Conservation (phyloP, 2,113 vertebrate genomes). For the Gnathonemus echidnorhynchus region DNA sequence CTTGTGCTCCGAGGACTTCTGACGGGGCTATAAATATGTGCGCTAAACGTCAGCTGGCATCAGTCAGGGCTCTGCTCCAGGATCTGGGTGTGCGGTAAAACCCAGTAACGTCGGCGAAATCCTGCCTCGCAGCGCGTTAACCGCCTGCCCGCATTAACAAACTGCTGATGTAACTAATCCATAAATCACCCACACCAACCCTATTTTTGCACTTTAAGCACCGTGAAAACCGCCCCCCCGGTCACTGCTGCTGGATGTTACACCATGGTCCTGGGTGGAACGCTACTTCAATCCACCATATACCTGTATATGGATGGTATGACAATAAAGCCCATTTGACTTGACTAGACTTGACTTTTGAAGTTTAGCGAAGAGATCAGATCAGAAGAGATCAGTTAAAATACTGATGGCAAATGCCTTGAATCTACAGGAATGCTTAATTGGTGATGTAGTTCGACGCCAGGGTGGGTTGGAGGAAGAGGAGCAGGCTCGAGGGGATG, state of each 20-base stretch:
- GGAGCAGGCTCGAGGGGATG: too few species aligned
- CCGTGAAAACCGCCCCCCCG: background rate
- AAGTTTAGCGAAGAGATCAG: background rate
- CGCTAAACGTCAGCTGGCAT: background rate
- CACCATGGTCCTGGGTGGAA: background rate
- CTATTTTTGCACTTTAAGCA: background rate
- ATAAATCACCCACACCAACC: background rate
- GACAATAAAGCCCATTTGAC: background rate
- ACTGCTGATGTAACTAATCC: slow-evolving; percentile 5
- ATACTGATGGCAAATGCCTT: background rate
- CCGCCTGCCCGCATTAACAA: background rate
- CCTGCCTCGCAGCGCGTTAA: background rate
- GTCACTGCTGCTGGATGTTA: background rate
- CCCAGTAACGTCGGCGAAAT: background rate
- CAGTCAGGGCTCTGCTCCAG: background rate
- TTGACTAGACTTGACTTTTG: background rate
- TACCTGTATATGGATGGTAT: background rate
- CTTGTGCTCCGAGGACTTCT: background rate
- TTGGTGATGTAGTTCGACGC: background rate
- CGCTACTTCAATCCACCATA: background rate
- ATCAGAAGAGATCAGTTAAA: too few species aligned
- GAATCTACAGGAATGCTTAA: background rate
- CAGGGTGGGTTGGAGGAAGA: background rate
- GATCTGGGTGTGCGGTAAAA: background rate
- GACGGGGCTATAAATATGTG: background rate